Evolutionary conservation across 2,113 vertebrate genomes (phyloP).

Genomic region (Fulica atra): DNA sequence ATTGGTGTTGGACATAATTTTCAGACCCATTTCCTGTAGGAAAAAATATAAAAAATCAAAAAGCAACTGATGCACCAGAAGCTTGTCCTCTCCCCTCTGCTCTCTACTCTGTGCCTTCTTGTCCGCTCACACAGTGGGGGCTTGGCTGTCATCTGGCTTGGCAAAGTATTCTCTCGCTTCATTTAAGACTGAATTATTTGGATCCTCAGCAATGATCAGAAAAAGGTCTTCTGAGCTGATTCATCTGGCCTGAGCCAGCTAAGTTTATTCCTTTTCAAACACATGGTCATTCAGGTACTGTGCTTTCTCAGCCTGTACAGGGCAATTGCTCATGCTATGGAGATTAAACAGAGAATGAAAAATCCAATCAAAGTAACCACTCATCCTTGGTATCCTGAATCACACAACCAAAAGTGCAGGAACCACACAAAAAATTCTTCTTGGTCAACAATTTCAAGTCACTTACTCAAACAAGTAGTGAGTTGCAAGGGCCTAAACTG

Average conservation of each 20-base stretch:
- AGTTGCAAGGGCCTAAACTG: neutral
- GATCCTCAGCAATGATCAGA: neutral
- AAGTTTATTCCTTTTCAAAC: neutral
- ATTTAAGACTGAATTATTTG: neutral
- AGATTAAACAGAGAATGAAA: neutral
- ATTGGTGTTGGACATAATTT: conserved; percentile 65
- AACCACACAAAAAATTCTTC: neutral
- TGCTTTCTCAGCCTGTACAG: neutral
- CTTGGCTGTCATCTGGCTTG: neutral
- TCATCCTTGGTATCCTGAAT: neutral
- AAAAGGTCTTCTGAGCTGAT: neutral
- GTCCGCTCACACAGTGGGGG: neutral
- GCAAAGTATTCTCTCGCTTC: neutral
- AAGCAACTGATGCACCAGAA: neutral
- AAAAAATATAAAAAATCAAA: neutral
- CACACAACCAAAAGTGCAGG: neutral
- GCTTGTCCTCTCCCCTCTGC: neutral
- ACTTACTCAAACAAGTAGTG: neutral
- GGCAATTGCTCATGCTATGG: neutral
- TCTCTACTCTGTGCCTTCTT: neutral
- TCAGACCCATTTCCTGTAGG: conserved; percentile 65
- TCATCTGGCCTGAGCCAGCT: neutral
- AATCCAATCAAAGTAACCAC: neutral
- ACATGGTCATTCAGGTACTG: neutral
- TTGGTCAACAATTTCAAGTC: neutral